phyloP scores from a whole-genome alignment of 2,797 vertebrate species.

The Chrosomus eos region DNA sequence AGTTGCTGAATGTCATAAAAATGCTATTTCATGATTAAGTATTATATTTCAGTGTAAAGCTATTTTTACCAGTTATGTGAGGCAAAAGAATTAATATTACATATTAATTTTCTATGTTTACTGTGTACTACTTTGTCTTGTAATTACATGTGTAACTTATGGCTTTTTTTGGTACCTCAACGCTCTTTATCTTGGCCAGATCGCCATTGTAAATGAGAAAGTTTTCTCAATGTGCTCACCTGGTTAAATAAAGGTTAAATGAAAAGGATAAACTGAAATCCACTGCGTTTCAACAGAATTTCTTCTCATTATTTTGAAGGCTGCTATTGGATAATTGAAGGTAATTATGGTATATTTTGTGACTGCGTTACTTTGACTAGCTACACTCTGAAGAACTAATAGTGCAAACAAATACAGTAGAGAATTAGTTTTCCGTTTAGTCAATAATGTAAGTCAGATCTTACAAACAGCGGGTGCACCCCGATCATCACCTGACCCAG shows the following conservation, averaged over 20 bases:
- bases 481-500: too few species aligned
- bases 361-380: background rate
- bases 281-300: background rate
- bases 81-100: too few species aligned
- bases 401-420: background rate
- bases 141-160: too few species aligned
- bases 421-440: too few species aligned
- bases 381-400: too few species aligned
- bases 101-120: too few species aligned
- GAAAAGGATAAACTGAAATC: background rate
- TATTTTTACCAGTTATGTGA: background rate
- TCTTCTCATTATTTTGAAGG: background rate
- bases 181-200: too few species aligned
- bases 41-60: background rate
- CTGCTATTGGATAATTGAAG: background rate
- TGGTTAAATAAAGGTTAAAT: too few species aligned
- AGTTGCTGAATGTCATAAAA: background rate
- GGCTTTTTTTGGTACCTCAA: too few species aligned
- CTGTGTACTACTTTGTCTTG: too few species aligned
- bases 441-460: background rate
- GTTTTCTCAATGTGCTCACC: too few species aligned
- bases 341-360: background rate
- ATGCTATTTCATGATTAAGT: background rate
- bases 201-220: too few species aligned
- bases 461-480: background rate